These are phyloP conservation scores for Catamblyrhynchus diadema DNA, from an alignment of 2,797 vertebrate genomes.

Conservation along the genomic window DNA sequence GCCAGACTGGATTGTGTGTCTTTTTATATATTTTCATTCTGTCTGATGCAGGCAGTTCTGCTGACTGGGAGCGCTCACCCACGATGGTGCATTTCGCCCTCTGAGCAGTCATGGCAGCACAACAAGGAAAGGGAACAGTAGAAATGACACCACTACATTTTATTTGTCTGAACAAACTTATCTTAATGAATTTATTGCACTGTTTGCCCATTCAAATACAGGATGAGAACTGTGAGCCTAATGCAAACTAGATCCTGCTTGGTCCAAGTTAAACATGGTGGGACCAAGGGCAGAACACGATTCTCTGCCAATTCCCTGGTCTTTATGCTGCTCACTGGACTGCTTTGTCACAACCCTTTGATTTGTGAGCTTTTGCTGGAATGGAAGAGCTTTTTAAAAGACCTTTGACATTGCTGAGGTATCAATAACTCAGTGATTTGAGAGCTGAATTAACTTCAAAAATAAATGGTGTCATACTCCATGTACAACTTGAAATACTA, in stretches of 20 bases:
- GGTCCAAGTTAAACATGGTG: not conserved
- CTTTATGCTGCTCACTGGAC: not conserved
- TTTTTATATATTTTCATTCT: not conserved
- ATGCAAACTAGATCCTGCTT: slow-evolving; percentile 17
- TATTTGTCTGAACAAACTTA: slow-evolving; percentile 5
- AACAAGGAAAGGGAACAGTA: not conserved
- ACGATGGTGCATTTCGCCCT: not conserved
- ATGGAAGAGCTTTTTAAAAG: not conserved
- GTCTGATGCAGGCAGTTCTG: not conserved
- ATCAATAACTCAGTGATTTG: not conserved
- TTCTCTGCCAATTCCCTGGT: not conserved
- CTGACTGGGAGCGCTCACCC: not conserved
- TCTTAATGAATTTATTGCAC: slow-evolving; percentile 35
- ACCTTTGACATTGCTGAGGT: not conserved
- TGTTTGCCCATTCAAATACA: slow-evolving; percentile 26
- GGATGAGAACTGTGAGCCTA: not conserved
- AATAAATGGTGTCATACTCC: not conserved
- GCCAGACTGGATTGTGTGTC: not conserved
- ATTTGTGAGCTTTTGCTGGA: not conserved
- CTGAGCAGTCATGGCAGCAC: not conserved
- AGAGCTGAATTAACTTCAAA: not conserved
- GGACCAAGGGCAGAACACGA: not conserved
- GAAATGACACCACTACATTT: not conserved
- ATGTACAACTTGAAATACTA: not conserved
- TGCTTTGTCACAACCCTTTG: not conserved